A percentile compares a stretch with the other conserved stretches of the same genome.
Conservation (phyloP, 2,113 vertebrate genomes). For the Elachura formosa region DNA sequence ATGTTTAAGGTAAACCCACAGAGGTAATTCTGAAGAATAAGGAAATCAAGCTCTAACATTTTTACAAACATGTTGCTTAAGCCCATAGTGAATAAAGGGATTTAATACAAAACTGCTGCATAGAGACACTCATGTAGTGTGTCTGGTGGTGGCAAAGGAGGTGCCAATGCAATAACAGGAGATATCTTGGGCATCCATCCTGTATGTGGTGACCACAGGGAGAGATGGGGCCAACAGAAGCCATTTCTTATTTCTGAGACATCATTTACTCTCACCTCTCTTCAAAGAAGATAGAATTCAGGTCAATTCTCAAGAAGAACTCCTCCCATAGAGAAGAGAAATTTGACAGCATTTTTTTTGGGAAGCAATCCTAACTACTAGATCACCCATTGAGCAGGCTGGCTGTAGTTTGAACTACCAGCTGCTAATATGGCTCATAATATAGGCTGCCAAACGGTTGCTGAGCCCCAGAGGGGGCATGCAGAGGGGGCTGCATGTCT, state of each 20-base stretch:
- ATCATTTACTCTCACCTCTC: background rate
- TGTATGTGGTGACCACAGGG: background rate
- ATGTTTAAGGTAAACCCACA: background rate
- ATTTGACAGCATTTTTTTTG: background rate
- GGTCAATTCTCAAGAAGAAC: background rate
- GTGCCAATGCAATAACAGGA: background rate
- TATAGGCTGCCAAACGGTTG: background rate
- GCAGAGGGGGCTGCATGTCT: background rate
- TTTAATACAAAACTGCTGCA: background rate
- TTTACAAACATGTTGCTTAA: background rate
- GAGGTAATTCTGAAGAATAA: background rate
- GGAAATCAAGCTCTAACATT: background rate
- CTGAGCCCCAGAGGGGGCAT: background rate
- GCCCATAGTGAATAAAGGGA: background rate
- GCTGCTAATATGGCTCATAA: background rate
- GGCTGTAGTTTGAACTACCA: background rate
- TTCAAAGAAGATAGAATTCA: background rate
- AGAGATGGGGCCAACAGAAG: background rate
- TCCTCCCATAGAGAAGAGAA: background rate
- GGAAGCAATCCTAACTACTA: background rate
- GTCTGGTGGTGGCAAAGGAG: background rate
- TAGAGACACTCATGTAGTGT: background rate
- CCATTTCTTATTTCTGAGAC: background rate
- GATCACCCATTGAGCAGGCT: background rate
- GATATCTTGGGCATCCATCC: background rate